These are phyloP conservation scores for Kryptolebias marmoratus DNA, from an alignment of 2,113 vertebrate species.

Conservation along the genomic window DNA sequence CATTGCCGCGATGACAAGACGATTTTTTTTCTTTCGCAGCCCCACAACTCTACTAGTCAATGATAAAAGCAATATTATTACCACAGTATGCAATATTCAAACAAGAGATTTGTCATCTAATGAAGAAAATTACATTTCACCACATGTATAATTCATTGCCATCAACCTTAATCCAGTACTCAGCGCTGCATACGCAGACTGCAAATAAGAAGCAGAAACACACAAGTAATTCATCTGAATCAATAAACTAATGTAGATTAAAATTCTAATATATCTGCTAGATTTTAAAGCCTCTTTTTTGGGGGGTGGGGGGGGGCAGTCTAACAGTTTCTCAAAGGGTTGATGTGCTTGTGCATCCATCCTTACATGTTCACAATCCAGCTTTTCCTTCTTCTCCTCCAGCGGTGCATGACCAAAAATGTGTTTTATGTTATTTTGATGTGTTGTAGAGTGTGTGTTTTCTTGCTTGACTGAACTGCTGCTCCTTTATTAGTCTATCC, in stretches of 20 bases:
- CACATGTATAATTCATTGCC: slow-evolving; percentile 73
- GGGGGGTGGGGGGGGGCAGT: slow-evolving; percentile 16
- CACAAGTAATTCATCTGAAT: slow-evolving; percentile 60
- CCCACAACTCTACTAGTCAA: slow-evolving; percentile 50
- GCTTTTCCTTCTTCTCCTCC: slow-evolving; percentile 29
- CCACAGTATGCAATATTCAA: slow-evolving; percentile 77
- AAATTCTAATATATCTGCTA: slow-evolving; percentile 38
- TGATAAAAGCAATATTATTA: slow-evolving; percentile 76
- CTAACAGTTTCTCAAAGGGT: neutral
- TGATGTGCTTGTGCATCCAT: neutral
- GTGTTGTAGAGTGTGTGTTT: slow-evolving; percentile 49
- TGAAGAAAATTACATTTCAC: slow-evolving; percentile 78
- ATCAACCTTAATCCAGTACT: slow-evolving; percentile 69
- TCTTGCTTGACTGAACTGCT: slow-evolving; percentile 50
- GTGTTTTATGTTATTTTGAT: slow-evolving; percentile 61
- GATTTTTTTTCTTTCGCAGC: slow-evolving; percentile 52
- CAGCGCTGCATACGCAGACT: slow-evolving; percentile 54
- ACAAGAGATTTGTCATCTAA: slow-evolving; percentile 77
- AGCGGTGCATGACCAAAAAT: slow-evolving; percentile 42
- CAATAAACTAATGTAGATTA: slow-evolving; percentile 53
- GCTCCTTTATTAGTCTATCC: slow-evolving; percentile 68
- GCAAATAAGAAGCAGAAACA: slow-evolving; percentile 59
- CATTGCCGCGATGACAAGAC: slow-evolving; percentile 64
- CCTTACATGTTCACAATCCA: slow-evolving; percentile 2
- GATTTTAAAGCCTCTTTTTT: slow-evolving; percentile 22